Base-by-base conservation (phyloP, 1,140 invertebrate genomes). In the Steinernema feltiae region DNA sequence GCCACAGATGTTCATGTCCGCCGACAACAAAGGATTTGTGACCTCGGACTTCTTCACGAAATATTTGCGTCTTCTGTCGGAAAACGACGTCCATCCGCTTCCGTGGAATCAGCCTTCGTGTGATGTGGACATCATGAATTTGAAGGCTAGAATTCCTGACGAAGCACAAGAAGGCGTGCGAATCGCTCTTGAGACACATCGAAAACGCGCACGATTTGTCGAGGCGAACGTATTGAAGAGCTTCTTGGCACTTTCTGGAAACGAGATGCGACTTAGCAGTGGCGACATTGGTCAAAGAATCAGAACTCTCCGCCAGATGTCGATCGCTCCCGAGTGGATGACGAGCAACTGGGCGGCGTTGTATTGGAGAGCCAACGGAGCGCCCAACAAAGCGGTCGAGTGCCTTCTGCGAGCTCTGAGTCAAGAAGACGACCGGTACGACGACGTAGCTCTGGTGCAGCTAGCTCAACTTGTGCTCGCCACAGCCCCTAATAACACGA, bases 91-190 rank as follows among this genome's bases (percentile, higher is more conserved):
- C 81, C 91, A 92, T 83, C 89, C 90, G 27, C 87, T 92, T 72
- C 92, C 92, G 2, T 92, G 91, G 91, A 91, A 92, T 83, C 91
- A 91, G 29, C 92, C 92, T 12, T 87, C 89, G 3, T 92, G 92
- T 84, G 85, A 89, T 75, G 86, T 87, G 71, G 82, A 87, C 1
- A 3, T 27, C 24, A 27, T 3, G 15, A 3, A 3, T 3, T 17
- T 15, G 53, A 63, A 63, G 3, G 15, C 53, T 63, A 7, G 53
- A 63, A 63, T 63, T 27, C 53, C 53, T 12, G 24, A 15, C 2
- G 53, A 63, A 27, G 53, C 53, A 3, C 7, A 63, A 21, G 53
- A 63, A 21, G 53, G 53, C 12, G 53, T 63, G 7, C 12, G 24
- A 63, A 63, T 63, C 24, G 53, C 53, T 3, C 53, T 63, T 7